Conservation (phyloP, 2,888 invertebrate genomes). For the Tetranychus piercei region DNA sequence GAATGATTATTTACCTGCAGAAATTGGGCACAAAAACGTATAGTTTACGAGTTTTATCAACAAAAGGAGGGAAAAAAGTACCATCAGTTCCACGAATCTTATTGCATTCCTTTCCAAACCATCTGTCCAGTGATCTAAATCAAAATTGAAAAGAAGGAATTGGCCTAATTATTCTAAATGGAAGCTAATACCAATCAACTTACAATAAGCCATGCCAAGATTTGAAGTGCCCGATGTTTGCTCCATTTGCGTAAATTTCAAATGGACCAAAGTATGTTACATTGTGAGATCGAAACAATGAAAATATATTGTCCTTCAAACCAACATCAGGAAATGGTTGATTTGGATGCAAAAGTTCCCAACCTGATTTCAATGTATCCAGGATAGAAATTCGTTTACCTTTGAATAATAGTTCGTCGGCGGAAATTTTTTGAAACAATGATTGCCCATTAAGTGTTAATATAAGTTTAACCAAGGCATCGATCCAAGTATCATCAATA, state of each 20-base stretch:
- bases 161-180: too few species aligned
- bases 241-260: neutral
- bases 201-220: neutral
- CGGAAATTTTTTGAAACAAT: neutral
- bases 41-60: neutral
- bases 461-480: neutral
- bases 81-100: slow-evolving; percentile 19
- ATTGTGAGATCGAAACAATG: neutral
- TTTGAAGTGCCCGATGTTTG: neutral
- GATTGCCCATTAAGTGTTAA: neutral
- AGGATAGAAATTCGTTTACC: neutral
- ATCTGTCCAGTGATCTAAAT: slow-evolving; percentile 5
- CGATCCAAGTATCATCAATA: neutral
- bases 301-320: neutral
- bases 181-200: neutral
- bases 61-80: neutral
- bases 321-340: neutral
- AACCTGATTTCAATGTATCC: neutral
- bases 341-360: neutral
- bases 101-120: slow-evolving; percentile 18
- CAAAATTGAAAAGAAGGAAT: too few species aligned
- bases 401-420: neutral
- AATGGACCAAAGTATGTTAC: neutral
- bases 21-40: slow-evolving; percentile 17
- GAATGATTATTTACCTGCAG: slow-evolving; percentile 16